Conservation (phyloP, 1,140 invertebrate genomes). For the Diabrotica virgifera region DNA sequence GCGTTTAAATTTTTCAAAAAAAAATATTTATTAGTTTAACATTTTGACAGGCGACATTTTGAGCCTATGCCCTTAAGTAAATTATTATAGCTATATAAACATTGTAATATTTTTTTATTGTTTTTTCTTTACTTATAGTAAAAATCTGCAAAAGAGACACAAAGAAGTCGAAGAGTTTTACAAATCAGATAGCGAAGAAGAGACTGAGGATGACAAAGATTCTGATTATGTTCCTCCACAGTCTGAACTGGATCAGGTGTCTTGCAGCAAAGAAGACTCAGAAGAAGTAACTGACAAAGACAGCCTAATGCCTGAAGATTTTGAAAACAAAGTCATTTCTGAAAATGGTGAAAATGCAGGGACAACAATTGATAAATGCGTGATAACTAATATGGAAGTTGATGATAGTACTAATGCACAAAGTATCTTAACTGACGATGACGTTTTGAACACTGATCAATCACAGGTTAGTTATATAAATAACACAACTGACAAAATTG, state of each 20-base stretch:
- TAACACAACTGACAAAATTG: not conserved
- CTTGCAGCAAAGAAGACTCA: too few relatives aligned
- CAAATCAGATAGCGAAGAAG: constrained; percentile 57
- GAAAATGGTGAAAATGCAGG: not conserved
- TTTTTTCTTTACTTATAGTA: constrained; percentile 46
- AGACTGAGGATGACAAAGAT: constrained; percentile 34
- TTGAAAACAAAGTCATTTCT: too few relatives aligned
- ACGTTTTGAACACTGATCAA: too few relatives aligned
- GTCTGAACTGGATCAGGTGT: too few relatives aligned
- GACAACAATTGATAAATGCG: too few relatives aligned
- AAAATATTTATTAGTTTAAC: too few relatives aligned
- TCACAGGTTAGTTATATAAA: too few relatives aligned
- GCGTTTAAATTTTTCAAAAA: too few relatives aligned
- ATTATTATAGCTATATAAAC: not conserved
- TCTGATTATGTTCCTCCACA: constrained; percentile 18
- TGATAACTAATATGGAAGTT: not conserved
- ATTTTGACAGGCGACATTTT: not conserved
- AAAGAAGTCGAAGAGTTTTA: constrained; percentile 60
- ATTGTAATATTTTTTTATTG: not conserved
- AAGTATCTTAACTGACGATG: too few relatives aligned
- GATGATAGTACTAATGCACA: not conserved
- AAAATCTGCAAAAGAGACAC: constrained; percentile 54
- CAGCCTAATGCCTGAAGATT: too few relatives aligned
- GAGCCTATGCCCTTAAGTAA: too few relatives aligned
- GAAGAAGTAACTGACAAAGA: too few relatives aligned